These are phyloP conservation scores for Rhea pennata DNA, from an alignment of 2,113 vertebrate genomes.

Conservation along the genomic window DNA sequence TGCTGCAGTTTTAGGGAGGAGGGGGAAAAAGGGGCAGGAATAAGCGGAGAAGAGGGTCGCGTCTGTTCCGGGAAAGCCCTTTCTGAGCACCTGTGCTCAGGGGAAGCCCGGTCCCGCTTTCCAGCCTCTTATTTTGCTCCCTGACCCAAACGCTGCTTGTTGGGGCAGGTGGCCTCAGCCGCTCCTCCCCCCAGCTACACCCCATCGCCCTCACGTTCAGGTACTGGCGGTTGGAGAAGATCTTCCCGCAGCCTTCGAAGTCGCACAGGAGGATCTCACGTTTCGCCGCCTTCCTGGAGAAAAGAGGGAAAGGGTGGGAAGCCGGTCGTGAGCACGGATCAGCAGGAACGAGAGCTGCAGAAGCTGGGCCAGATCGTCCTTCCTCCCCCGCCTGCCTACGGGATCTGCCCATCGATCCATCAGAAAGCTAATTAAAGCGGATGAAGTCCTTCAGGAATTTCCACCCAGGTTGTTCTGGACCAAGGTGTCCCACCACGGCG, in stretches of 20 bases:
- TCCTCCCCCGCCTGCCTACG: not conserved
- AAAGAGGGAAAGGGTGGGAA: not conserved
- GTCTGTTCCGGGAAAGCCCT: too few species aligned
- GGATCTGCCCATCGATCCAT: not conserved
- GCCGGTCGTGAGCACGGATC: not conserved
- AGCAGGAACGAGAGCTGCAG: too few species aligned
- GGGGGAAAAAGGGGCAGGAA: not conserved
- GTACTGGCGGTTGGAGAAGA: conserved; percentile 86
- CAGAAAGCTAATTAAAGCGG: not conserved
- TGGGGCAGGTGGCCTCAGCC: not conserved
- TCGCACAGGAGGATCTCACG: conserved; percentile 83
- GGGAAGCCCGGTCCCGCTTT: not conserved
- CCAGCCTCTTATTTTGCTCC: not conserved
- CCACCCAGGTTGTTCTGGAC: too few species aligned
- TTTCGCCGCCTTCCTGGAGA: conserved; percentile 77
- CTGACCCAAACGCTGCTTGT: not conserved
- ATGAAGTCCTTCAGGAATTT: not conserved
- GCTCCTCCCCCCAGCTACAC: too few species aligned
- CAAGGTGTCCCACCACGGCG: not conserved
- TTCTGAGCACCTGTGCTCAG: not conserved
- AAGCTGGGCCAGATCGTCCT: too few species aligned
- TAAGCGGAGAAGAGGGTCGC: not conserved
- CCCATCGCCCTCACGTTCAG: conserved; percentile 78
- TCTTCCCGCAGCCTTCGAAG: conserved; percentile 82
- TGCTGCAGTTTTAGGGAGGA: conserved; percentile 55